Conservation (phyloP, 2,888 invertebrate species). For the Trisateles emortualis region DNA sequence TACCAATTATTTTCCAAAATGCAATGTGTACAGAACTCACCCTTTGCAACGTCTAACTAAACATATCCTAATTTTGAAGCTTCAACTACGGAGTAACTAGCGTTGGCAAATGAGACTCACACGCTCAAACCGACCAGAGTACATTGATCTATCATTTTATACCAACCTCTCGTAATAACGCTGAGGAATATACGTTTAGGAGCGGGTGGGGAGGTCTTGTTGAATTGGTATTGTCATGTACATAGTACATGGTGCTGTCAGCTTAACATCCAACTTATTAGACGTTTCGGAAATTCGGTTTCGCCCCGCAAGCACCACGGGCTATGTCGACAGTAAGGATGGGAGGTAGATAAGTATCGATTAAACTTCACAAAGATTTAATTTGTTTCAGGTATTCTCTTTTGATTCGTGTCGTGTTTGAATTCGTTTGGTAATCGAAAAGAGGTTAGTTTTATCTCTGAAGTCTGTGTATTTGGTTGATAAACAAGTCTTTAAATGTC, state of each 20-base stretch:
- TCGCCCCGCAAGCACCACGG: slow-evolving; percentile 78
- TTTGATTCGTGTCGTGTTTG: background rate
- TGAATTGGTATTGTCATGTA: slow-evolving; percentile 71
- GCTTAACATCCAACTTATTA: slow-evolving; percentile 86
- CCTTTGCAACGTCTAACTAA: slow-evolving; percentile 66
- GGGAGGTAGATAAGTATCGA: slow-evolving; percentile 45
- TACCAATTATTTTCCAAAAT: slow-evolving; percentile 47
- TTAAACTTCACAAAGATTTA: slow-evolving; percentile 7
- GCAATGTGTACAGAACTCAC: slow-evolving; percentile 48
- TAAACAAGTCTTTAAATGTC: too few relatives aligned
- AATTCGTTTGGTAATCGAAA: background rate
- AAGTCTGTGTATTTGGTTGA: too few relatives aligned
- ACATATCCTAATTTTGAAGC: slow-evolving; percentile 76
- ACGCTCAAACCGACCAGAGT: slow-evolving; percentile 59
- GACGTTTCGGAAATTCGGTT: slow-evolving; percentile 86
- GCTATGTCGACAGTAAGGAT: slow-evolving; percentile 64
- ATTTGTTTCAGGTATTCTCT: background rate
- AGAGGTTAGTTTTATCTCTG: too few relatives aligned
- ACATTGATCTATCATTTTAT: slow-evolving; percentile 57
- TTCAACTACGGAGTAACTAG: slow-evolving; percentile 73
- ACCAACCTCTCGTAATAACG: slow-evolving; percentile 39
- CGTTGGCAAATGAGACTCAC: slow-evolving; percentile 75
- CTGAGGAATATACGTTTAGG: slow-evolving; percentile 41
- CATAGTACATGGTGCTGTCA: slow-evolving; percentile 76
- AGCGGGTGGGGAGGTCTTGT: slow-evolving; percentile 54